phyloP scores from a whole-genome alignment of 2,113 vertebrate genomes.

The Panurus biarmicus region DNA sequence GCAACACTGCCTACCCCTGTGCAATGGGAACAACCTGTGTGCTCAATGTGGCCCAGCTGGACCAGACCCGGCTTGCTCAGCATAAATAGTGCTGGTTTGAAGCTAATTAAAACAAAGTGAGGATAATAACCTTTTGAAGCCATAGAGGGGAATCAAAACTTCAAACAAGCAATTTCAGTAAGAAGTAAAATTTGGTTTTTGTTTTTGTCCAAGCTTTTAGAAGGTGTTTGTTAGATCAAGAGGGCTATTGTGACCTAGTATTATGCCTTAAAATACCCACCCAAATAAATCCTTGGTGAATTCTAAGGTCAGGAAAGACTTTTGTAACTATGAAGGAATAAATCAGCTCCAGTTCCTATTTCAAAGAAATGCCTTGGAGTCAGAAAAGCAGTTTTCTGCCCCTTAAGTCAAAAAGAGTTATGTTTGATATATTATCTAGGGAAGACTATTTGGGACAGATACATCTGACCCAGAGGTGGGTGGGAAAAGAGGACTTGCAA shows the following conservation, averaged over 20 bases:
- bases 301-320: neutral
- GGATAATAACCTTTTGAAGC: neutral
- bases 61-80: neutral
- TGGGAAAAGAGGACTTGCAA: neutral
- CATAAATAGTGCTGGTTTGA: neutral
- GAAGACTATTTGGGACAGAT: neutral
- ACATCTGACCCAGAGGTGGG: neutral
- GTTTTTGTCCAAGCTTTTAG: neutral
- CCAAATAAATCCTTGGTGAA: neutral
- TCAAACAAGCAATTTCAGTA: neutral
- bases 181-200: neutral
- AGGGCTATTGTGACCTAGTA: neutral
- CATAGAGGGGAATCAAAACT: neutral
- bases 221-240: neutral
- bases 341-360: neutral
- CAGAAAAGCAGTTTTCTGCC: neutral
- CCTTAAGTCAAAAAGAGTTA: neutral
- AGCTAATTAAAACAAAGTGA: slow-evolving; percentile 8
- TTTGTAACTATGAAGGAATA: neutral
- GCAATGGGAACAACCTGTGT: neutral
- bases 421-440: neutral
- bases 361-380: neutral
- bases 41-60: neutral
- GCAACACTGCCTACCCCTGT: neutral
- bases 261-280: neutral